These are phyloP conservation scores for Vesta saturnalis DNA, from an alignment of 2,888 invertebrate genomes.

Conservation along the genomic window DNA sequence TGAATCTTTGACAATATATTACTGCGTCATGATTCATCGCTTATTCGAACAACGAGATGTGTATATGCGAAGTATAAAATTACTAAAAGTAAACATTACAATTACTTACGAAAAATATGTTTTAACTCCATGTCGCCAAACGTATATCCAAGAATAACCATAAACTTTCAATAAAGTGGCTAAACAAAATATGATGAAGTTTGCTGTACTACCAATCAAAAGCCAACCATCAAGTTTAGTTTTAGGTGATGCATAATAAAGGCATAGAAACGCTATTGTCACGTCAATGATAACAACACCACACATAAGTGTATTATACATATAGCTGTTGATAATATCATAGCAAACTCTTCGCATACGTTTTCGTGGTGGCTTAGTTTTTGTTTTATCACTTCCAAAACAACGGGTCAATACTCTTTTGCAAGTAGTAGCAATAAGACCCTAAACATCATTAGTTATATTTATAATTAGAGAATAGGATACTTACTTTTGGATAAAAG, in stretches of 20 bases:
- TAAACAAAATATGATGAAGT: slow-evolving; percentile 39
- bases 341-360: slow-evolving; percentile 61
- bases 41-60: no score
- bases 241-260: no score
- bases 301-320: slow-evolving; percentile 20
- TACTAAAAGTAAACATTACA: no score
- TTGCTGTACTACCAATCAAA: not conserved
- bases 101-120: slow-evolving; percentile 55
- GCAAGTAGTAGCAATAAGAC: slow-evolving; percentile 63
- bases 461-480: not conserved
- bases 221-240: not conserved
- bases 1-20: no score
- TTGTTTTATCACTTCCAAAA: slow-evolving; percentile 19
- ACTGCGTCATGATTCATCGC: no score
- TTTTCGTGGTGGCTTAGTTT: slow-evolving; percentile 54
- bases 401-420: slow-evolving; percentile 57
- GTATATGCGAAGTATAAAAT: no score
- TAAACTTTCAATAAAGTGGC: slow-evolving; percentile 51
- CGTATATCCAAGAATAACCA: slow-evolving; percentile 59
- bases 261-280: not conserved
- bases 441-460: no score
- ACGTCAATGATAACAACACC: slow-evolving; percentile 60
- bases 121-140: slow-evolving; percentile 62
- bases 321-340: slow-evolving; percentile 56
- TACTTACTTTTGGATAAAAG: not conserved